A percentile compares a stretch with the other conserved stretches of the same genome.
phyloP scores from a whole-genome alignment of 2,113 vertebrate species.

The Forbesichthys papilliferus region DNA sequence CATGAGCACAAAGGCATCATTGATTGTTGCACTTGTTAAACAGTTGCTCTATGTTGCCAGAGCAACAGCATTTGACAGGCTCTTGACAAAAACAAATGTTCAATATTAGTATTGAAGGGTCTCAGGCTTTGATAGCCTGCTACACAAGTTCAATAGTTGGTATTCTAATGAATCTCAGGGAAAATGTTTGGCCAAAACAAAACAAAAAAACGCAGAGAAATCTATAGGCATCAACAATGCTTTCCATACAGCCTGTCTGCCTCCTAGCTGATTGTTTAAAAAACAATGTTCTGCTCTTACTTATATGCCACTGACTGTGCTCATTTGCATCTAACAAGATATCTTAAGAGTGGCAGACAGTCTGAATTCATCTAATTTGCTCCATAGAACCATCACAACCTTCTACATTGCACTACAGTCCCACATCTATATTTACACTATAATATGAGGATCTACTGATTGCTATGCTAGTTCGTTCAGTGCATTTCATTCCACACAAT shows the following conservation, averaged over 20 bases:
- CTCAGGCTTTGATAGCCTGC: conserved; percentile 42
- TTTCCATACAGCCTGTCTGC: conserved; percentile 2
- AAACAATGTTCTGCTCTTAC: conserved; percentile 20
- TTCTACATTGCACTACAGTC: conserved; percentile 7
- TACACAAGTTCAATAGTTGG: conserved; percentile 40
- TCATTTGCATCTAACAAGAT: conserved; percentile 60
- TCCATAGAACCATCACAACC: conserved; percentile 29
- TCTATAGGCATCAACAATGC: conserved; percentile 12
- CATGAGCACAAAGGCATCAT: conserved; percentile 6
- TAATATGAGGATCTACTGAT: conserved; percentile 29
- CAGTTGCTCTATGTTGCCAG: conserved; percentile 30
- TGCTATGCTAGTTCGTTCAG: conserved; percentile 27
- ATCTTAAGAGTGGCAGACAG: conserved; percentile 49
- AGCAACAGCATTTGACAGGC: conserved; percentile 55
- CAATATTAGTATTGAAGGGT: conserved; percentile 48
- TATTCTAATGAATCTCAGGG: conserved; percentile 29
- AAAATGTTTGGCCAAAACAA: conserved; percentile 6
- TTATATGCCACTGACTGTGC: conserved; percentile 20
- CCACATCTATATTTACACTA: conserved; percentile 19
- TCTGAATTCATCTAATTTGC: conserved; percentile 52
- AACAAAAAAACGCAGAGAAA: conserved; percentile 9
- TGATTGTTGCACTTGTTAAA: conserved; percentile 25
- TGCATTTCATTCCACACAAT: conserved; percentile 51
- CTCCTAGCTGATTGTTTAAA: conserved; percentile 29
- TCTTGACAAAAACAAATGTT: conserved; percentile 56